Evolutionary conservation across 2,113 vertebrate genomes (phyloP), one percentile per base, ranked within the genome.

Genomic region (Astatoreochromis straeleni): DNA sequence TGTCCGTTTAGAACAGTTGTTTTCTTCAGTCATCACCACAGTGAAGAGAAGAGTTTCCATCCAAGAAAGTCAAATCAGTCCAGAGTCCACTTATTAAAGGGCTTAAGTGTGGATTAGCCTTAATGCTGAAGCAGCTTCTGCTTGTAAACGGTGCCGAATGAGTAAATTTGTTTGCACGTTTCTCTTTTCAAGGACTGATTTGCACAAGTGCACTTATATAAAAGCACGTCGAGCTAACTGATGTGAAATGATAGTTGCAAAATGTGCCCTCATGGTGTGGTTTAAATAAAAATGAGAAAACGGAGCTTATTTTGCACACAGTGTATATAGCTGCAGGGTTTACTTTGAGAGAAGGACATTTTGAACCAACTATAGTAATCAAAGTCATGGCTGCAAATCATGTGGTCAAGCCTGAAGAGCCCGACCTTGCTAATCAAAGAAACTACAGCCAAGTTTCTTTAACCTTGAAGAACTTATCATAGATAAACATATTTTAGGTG

Each of bases 401-500:
- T 33, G 35, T 1, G 17, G 31, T 31, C 38, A 47, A 47, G 38
- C 40, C 24, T 3, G 45, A 47, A 55, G 78, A 82, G 21, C 16
- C 14, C 9, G 81, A 92, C 91, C 85, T 94, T 88, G 85, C 54
- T 33, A 9, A 73, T 31, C 35, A 81, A 90, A 87, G 82, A 17
- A 86, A 51, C 13, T 31, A n/a, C 80, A 75, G 31, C 29, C 5
- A 13, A 26, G 53, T 87, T 80, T 57, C 49, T 87, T 75, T 88
- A 83, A 88, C 91, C 85, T 92, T 93, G 58, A 75, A 45, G 21
- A 86, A 65, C 31, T 57, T 85, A 90, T 90, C 87, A 26, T 24
- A 31, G 21, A 51, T 70, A 86, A 93, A 91, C 80, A 95, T 3
- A 21, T 11, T 5, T 49, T 8, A 51, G 73, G 2, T 9, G 88